Conservation (phyloP, 2,797 vertebrate genomes). For the Melanitta fusca region DNA sequence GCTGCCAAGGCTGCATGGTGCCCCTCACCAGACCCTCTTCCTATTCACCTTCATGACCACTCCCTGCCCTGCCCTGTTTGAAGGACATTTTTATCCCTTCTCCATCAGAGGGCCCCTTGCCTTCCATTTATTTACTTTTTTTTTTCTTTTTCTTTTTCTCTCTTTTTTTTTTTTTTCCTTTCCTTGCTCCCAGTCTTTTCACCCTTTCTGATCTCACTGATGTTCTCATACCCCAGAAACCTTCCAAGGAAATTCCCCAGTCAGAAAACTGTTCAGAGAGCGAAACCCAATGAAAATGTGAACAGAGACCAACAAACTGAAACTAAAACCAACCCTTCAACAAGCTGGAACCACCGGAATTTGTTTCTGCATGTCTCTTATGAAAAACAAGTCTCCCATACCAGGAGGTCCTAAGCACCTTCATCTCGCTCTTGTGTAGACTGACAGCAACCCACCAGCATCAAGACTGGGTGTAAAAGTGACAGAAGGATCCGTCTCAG, state of each 20-base stretch:
- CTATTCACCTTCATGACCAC: neutral
- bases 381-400: neutral
- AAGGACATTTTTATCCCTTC: neutral
- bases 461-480: neutral
- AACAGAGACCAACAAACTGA: neutral
- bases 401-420: neutral
- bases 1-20: neutral
- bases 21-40: neutral
- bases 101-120: neutral
- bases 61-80: neutral
- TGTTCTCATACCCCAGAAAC: neutral
- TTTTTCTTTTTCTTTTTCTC: neutral
- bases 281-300: neutral
- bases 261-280: neutral
- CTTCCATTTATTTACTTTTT: neutral
- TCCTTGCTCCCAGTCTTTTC: neutral
- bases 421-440: neutral
- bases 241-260: neutral
- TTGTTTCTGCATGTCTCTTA: neutral
- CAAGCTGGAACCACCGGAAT: neutral
- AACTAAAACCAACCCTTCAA: neutral
- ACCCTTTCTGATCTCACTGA: neutral
- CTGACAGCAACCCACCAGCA: neutral
- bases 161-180: no score
- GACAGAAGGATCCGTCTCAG: neutral